These are phyloP conservation scores for Melanostoma mellinum DNA, from an alignment of 2,888 invertebrate species.

Conservation along the genomic window DNA sequence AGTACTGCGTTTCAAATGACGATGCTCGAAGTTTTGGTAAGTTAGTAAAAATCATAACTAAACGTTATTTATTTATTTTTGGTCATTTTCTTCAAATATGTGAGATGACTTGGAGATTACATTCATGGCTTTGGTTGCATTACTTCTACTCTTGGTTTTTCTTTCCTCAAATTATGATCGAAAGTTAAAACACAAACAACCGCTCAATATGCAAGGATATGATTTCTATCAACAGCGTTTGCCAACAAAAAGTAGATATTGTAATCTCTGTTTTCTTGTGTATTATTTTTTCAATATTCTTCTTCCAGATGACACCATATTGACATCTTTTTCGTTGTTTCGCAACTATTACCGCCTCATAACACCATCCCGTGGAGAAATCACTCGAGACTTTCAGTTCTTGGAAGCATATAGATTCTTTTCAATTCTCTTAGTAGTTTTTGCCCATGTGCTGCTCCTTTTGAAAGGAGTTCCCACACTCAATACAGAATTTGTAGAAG, in stretches of 20 bases:
- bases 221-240: constrained; percentile 38
- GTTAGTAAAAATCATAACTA: neutral
- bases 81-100: neutral
- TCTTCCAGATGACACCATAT: constrained; percentile 73
- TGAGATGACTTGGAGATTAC: constrained; percentile 33
- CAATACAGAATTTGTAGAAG: constrained; percentile 78
- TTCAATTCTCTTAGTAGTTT: constrained; percentile 75
- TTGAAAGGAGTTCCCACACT: constrained; percentile 75
- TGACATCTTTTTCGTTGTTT: constrained; percentile 78
- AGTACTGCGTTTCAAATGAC: constrained; percentile 77
- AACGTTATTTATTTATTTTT: neutral
- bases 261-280: neutral
- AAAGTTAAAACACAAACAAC: constrained; percentile 26
- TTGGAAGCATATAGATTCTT: constrained; percentile 77
- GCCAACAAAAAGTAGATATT: constrained; percentile 23
- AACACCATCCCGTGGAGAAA: constrained; percentile 65
- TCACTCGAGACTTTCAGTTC: constrained; percentile 76
- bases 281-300: neutral
- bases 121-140: constrained; percentile 20
- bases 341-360: constrained; percentile 78
- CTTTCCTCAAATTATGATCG: constrained; percentile 58
- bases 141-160: constrained; percentile 20
- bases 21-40: constrained; percentile 72
- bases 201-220: constrained; percentile 10
- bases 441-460: constrained; percentile 76